Conservation (phyloP, 1,140 invertebrate genomes). For the Zaprionus taronus region DNA sequence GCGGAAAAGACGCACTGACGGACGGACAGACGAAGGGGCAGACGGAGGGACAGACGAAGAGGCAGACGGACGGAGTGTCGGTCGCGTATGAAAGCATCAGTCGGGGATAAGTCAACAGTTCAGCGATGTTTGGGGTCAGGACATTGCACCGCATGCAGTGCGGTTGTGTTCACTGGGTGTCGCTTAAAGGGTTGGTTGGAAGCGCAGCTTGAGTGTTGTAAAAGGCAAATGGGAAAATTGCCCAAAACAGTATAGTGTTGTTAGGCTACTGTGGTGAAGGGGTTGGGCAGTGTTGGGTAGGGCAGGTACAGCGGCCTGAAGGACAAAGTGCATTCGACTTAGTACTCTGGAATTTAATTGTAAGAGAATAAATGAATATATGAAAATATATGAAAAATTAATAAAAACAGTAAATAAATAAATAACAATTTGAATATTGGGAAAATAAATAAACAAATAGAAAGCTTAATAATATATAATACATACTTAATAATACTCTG, state of each 20-base stretch:
- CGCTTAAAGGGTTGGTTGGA: conserved; percentile 15
- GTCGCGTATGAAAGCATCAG: conserved; percentile 23
- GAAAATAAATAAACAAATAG: too few species aligned
- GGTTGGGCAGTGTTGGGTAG: not conserved
- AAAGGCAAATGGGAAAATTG: not conserved
- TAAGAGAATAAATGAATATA: not conserved
- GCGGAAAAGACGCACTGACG: not conserved
- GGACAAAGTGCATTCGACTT: too few species aligned
- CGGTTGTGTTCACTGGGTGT: conserved; percentile 16
- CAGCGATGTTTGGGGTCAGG: conserved; percentile 63
- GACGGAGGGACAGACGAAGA: not conserved
- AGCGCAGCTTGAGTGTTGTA: conserved; percentile 43
- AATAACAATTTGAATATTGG: not conserved
- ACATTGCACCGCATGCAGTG: conserved; percentile 61
- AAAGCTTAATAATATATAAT: too few species aligned
- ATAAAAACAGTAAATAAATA: not conserved
- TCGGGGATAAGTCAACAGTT: conserved; percentile 65
- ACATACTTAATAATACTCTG: too few species aligned
- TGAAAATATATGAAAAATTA: not conserved
- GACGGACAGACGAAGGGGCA: not conserved
- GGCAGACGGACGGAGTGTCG: conserved; percentile 1
- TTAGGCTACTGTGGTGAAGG: not conserved
- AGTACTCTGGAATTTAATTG: too few species aligned
- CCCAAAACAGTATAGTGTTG: not conserved
- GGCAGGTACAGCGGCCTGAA: too few species aligned